Percentiles rank a stretch among this genome's conserved stretches.
Conservation (phyloP, 2,888 invertebrate genomes). For the Dusona sp. region DNA sequence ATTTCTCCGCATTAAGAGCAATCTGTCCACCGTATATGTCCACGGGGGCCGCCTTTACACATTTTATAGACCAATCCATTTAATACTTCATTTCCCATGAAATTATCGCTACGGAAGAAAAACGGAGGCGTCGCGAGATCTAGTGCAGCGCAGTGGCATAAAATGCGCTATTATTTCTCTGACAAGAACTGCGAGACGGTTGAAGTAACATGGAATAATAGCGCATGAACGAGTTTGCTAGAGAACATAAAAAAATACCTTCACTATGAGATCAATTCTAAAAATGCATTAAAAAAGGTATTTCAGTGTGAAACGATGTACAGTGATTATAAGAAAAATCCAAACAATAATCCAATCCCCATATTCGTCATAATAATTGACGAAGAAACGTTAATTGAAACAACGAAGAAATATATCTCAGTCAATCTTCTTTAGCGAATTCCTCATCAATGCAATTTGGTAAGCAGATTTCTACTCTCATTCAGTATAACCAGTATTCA, state of each 20-base stretch:
- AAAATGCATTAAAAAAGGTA: background rate
- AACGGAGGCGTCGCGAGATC: slow-evolving; percentile 45
- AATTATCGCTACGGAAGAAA: slow-evolving; percentile 75
- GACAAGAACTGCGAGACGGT: slow-evolving; percentile 1
- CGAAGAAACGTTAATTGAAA: background rate
- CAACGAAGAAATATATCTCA: background rate
- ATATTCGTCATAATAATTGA: background rate
- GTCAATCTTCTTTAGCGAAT: background rate
- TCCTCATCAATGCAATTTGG: background rate
- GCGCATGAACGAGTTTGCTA: slow-evolving; percentile 1
- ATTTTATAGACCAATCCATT: slow-evolving; percentile 83
- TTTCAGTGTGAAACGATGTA: background rate
- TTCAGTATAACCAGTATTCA: background rate
- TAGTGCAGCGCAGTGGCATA: slow-evolving; percentile 1
- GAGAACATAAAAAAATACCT: background rate
- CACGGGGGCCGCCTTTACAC: slow-evolving; percentile 72
- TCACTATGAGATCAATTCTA: slow-evolving; percentile 22
- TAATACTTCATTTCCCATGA: slow-evolving; percentile 82
- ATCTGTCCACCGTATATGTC: slow-evolving; percentile 43
- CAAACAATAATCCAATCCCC: background rate
- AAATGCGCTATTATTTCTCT: slow-evolving; percentile 43
- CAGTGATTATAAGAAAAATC: background rate
- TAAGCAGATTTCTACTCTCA: background rate
- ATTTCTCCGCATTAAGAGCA: slow-evolving; percentile 64
- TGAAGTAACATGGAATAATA: slow-evolving; percentile 30